phyloP scores from a whole-genome alignment of 1,140 invertebrate genomes.

The Trypoxylus dichotomus region DNA sequence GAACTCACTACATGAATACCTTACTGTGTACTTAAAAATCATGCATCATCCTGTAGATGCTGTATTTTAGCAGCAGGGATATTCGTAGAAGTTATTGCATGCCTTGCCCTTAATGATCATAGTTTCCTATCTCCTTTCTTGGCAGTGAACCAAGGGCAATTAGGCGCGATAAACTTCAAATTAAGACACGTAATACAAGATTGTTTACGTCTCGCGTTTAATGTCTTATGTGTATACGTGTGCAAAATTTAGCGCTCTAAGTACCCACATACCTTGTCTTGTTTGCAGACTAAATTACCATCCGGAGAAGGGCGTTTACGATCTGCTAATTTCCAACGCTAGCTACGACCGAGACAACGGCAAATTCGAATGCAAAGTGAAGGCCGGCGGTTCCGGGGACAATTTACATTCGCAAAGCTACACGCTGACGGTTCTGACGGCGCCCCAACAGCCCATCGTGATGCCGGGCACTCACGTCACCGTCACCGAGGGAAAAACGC shows the following conservation, averaged over 20 bases:
- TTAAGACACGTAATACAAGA: conserved; percentile 20
- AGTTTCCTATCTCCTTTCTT: background rate
- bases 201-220: background rate
- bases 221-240: background rate
- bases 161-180: conserved; percentile 8
- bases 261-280: conserved; percentile 28
- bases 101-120: background rate
- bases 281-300: conserved; percentile 72
- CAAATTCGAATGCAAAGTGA: conserved; percentile 86
- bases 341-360: conserved; percentile 90
- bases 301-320: conserved; percentile 80
- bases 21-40: too few relatives aligned
- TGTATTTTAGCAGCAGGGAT: too few relatives aligned
- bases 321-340: conserved; percentile 82
- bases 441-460: conserved; percentile 77
- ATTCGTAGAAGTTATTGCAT: background rate
- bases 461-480: conserved; percentile 68
- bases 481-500: conserved; percentile 76
- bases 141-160: background rate
- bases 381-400: conserved; percentile 78
- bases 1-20: too few relatives aligned
- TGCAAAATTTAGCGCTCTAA: conserved; percentile 16
- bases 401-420: conserved; percentile 83
- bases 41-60: too few relatives aligned
- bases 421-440: conserved; percentile 81